phyloP scores from a whole-genome alignment of 1,140 invertebrate species.

The Drosophila funebris region DNA sequence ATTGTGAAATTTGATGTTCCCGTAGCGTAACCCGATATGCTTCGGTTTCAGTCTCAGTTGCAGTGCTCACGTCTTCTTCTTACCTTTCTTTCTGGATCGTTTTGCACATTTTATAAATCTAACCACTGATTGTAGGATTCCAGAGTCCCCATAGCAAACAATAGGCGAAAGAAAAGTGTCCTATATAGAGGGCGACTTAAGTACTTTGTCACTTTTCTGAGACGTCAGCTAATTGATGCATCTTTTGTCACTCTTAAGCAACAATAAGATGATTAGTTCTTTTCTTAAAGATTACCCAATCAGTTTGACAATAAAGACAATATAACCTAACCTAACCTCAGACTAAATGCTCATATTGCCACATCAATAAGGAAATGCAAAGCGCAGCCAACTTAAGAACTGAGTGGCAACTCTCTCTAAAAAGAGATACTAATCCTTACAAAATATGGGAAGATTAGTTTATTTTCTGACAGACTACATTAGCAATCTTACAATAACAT shows the following conservation, averaged over 20 bases:
- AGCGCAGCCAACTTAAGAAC: too few species aligned
- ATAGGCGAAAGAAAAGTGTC: background rate
- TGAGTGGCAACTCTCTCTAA: too few species aligned
- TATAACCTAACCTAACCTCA: background rate
- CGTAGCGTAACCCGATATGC: constrained; percentile 61
- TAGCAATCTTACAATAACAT: too few species aligned
- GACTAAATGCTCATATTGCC: background rate
- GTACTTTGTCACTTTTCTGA: constrained; percentile 15
- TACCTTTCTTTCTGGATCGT: constrained; percentile 15
- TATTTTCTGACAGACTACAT: too few species aligned
- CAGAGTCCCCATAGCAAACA: background rate
- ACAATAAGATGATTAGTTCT: background rate
- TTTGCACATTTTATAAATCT: constrained; percentile 36
- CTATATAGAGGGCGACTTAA: background rate
- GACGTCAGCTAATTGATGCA: constrained; percentile 19
- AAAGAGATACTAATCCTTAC: too few species aligned
- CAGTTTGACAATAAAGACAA: background rate
- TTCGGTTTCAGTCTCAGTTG: constrained; percentile 26
- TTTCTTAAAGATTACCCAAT: background rate
- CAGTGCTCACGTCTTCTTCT: background rate
- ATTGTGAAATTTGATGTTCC: constrained; percentile 58
- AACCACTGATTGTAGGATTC: constrained; percentile 42
- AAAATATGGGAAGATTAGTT: too few species aligned
- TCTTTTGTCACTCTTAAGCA: constrained; percentile 1
- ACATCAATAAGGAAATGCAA: too few species aligned